Conservation (phyloP, 2,113 vertebrate genomes). For the Pachycephala philippinensis region DNA sequence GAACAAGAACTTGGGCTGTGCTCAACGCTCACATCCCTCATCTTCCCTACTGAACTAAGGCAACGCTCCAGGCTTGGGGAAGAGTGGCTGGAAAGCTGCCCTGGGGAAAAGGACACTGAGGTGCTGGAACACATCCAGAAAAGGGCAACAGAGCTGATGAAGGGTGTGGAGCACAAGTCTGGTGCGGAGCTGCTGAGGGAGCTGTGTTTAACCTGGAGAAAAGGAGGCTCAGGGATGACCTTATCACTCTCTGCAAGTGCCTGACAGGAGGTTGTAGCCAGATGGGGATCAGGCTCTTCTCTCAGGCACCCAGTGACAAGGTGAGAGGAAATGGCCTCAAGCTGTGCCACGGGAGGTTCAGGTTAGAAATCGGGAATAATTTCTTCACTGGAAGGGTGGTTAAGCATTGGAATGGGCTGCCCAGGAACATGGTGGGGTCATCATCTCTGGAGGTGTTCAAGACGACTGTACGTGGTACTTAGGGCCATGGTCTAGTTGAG, state of each 20-base stretch:
- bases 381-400: neutral
- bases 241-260: neutral
- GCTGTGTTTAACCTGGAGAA: neutral
- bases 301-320: fast-evolving
- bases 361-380: neutral
- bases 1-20: neutral
- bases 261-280: neutral
- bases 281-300: fast-evolving
- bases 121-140: neutral
- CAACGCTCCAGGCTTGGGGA: neutral
- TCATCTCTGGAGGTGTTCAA: neutral
- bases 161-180: neutral
- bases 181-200: neutral
- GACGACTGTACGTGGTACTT: fast-evolving
- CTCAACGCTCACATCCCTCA: neutral
- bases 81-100: neutral
- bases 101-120: neutral
- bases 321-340: neutral
- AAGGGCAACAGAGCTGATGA: neutral
- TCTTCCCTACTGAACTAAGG: neutral
- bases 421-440: neutral
- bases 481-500: neutral
- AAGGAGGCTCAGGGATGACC: neutral
- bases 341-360: neutral
- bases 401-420: neutral